phyloP scores from a whole-genome alignment of 2,888 invertebrate species.

The Pseudanteris insignis region DNA sequence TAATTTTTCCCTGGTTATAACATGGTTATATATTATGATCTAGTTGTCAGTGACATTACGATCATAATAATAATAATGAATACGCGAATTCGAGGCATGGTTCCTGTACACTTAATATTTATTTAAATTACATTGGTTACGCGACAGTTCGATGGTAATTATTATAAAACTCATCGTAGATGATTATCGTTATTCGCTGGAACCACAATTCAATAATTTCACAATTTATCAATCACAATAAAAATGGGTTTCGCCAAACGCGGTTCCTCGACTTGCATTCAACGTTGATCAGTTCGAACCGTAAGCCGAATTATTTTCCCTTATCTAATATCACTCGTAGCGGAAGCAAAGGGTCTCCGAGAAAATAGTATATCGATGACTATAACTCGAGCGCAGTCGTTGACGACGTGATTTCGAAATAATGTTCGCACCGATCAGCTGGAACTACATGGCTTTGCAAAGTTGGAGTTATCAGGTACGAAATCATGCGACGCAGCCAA shows the following conservation, averaged over 20 bases:
- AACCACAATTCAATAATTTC: too few species aligned
- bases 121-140: conserved; percentile 17
- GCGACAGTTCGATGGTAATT: background rate
- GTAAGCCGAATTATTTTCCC: too few species aligned
- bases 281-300: too few species aligned
- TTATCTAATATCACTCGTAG: conserved; percentile 1
- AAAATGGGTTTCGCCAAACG: too few species aligned
- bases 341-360: conserved; percentile 1
- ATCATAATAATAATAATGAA: conserved; percentile 24
- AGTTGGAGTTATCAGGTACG: conserved; percentile 8
- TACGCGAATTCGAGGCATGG: conserved; percentile 24
- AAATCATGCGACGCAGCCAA: conserved; percentile 8
- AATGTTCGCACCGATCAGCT: background rate
- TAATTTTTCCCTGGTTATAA: conserved; percentile 33
- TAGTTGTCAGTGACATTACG: conserved; percentile 34
- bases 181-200: too few species aligned
- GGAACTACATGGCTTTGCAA: background rate
- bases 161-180: too few species aligned
- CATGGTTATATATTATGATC: conserved; percentile 35
- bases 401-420: background rate
- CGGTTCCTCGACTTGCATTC: too few species aligned
- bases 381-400: too few species aligned
- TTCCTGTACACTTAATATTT: conserved; percentile 17
- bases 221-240: too few species aligned
- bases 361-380: conserved; percentile 12